Conservation (phyloP, 2,888 invertebrate species). For the Athalia rosae region DNA sequence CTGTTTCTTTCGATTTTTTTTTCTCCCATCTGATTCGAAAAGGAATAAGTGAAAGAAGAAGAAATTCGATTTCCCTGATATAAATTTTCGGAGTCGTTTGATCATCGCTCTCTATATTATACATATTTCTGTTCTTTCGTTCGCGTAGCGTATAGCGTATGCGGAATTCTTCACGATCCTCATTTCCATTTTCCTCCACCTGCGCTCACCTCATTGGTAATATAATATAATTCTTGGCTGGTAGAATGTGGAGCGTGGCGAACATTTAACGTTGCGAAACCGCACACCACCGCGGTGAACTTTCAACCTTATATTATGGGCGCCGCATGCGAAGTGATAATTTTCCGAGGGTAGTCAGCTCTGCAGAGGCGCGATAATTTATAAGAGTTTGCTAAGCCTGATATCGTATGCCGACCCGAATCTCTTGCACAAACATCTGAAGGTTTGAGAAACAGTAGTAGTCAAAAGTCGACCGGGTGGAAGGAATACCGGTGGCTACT, state of each 20-base stretch:
- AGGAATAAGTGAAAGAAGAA: neutral
- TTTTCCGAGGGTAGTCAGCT: slow-evolving; percentile 22
- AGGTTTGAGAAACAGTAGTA: neutral
- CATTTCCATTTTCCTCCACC: too few relatives aligned
- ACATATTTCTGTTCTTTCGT: too few relatives aligned
- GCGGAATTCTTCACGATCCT: neutral
- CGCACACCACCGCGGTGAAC: too few relatives aligned
- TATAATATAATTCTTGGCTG: neutral
- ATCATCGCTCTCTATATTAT: too few relatives aligned
- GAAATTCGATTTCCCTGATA: neutral
- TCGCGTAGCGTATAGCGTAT: neutral
- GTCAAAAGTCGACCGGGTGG: neutral
- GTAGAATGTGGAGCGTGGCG: neutral
- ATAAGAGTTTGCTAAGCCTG: slow-evolving; percentile 65
- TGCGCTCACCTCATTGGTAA: neutral
- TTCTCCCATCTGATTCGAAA: neutral
- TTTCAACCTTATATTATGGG: neutral
- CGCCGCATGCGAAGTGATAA: slow-evolving; percentile 10
- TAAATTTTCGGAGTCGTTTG: neutral
- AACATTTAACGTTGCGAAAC: neutral
- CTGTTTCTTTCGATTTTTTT: neutral
- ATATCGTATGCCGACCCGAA: slow-evolving; percentile 61
- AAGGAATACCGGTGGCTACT: neutral
- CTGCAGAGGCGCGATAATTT: slow-evolving; percentile 58
- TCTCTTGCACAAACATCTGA: slow-evolving; percentile 61